Evolutionary conservation across 2,797 vertebrate species (phyloP).

Genomic region (Tenualosa thibaudeaui): DNA sequence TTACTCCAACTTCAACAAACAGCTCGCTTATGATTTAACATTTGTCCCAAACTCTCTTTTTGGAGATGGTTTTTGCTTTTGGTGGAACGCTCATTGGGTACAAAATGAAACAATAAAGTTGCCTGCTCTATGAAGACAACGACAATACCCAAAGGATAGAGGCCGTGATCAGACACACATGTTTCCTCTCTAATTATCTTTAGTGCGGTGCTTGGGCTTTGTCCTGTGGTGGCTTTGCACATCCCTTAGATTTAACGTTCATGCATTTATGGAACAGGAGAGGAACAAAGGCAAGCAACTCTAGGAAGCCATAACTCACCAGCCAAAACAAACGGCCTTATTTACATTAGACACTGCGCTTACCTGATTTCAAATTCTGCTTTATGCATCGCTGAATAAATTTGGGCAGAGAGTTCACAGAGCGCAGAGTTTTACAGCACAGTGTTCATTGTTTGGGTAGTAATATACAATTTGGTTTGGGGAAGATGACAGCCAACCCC

Average conservation of each 20-base stretch:
- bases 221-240: conserved; percentile 58
- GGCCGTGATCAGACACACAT: conserved; percentile 68
- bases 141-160: conserved; percentile 53
- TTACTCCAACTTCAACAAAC: conserved; percentile 51
- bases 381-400: conserved; percentile 59
- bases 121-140: background rate
- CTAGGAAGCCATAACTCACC: conserved; percentile 74
- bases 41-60: conserved; percentile 43
- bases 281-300: conserved; percentile 60
- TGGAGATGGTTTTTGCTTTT: conserved; percentile 35
- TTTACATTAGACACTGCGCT: conserved; percentile 74
- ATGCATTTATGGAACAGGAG: conserved; percentile 76
- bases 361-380: conserved; percentile 65
- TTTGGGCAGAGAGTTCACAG: conserved; percentile 36
- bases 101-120: background rate
- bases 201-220: conserved; percentile 66
- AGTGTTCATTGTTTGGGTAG: background rate
- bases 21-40: conserved; percentile 44
- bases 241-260: conserved; percentile 73
- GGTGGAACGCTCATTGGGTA: conserved; percentile 31
- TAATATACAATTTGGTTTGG: conserved; percentile 1
- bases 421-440: background rate
- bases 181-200: conserved; percentile 72
- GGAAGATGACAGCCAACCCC: background rate
- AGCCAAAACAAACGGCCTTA: conserved; percentile 72